These are phyloP conservation scores for Brachypodius melanocephalos DNA, from an alignment of 2,113 vertebrate species.

Conservation along the genomic window DNA sequence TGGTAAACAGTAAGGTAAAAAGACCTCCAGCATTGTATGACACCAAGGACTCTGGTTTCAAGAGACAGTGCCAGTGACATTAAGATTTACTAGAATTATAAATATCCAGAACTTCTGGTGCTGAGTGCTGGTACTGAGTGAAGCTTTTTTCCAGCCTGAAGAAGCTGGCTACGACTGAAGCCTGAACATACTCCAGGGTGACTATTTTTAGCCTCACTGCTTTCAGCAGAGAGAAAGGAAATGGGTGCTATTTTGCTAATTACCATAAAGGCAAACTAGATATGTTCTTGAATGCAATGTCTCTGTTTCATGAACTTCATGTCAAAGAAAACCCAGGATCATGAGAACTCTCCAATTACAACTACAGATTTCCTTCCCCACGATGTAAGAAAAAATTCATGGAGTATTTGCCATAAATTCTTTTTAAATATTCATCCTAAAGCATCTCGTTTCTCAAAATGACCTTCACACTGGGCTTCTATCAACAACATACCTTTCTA, in stretches of 20 bases:
- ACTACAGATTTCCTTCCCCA: not conserved
- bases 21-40: accelerated
- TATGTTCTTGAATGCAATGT: not conserved
- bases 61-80: not conserved
- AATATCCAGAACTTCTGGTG: not conserved
- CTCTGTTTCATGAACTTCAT: not conserved
- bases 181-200: not conserved
- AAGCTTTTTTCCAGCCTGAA: not conserved
- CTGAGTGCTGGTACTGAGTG: not conserved
- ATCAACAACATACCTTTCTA: not conserved
- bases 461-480: not conserved
- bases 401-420: not conserved
- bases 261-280: conserved; percentile 3
- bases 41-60: not conserved
- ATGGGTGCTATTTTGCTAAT: conserved; percentile 36
- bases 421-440: not conserved
- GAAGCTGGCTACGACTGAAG: not conserved
- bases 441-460: not conserved
- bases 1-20: not conserved
- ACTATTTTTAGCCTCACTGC: conserved; percentile 29
- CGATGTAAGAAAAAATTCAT: not conserved
- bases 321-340: not conserved
- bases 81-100: not conserved
- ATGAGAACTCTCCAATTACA: not conserved
- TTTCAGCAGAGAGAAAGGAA: conserved; percentile 21